Evolutionary conservation across 92 coral and sea anemone genomes (phyloP).

Genomic region (Paragorgia papillata): DNA sequence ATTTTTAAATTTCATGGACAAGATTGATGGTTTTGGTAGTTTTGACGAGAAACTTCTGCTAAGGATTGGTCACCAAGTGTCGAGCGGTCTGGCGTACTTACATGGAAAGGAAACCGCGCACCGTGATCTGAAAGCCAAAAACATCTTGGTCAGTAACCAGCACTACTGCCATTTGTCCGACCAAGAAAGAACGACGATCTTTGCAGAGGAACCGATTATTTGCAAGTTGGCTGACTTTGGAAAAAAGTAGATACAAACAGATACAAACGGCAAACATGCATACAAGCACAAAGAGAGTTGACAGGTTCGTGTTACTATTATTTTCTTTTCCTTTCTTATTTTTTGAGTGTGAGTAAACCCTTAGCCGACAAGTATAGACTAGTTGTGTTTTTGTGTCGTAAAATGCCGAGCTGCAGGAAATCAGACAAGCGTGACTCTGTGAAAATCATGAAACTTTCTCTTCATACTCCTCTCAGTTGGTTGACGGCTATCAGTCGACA

Average conservation of each 20-base stretch:
- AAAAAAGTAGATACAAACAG: slow-evolving; percentile 11
- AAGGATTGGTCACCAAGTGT: not conserved
- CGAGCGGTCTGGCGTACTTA: slow-evolving; percentile 9
- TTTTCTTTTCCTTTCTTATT: no score
- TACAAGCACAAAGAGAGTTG: slow-evolving; percentile 11
- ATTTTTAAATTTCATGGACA: slow-evolving; percentile 9
- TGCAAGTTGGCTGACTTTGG: slow-evolving; percentile 31
- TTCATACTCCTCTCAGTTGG: no score
- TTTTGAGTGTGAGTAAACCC: no score
- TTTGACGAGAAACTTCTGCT: not conserved
- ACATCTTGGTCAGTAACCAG: slow-evolving; percentile 32
- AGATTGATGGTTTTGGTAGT: slow-evolving; percentile 2
- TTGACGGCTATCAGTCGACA: no score
- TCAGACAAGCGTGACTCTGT: no score
- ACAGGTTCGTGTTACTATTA: slow-evolving; percentile 27
- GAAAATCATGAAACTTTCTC: no score
- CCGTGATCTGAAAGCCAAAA: slow-evolving; percentile 12
- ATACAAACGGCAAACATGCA: slow-evolving; percentile 20
- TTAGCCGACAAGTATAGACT: no score
- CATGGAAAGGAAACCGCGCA: slow-evolving; percentile 4
- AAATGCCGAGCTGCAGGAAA: no score
- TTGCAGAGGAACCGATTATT: slow-evolving; percentile 16
- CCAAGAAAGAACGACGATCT: not conserved
- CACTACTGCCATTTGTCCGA: slow-evolving; percentile 9
- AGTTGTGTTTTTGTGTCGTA: no score